Evolutionary conservation across 2,888 invertebrate genomes (phyloP), one percentile per base, ranked within the genome.

Genomic region (Stenolophus ochropezus): DNA sequence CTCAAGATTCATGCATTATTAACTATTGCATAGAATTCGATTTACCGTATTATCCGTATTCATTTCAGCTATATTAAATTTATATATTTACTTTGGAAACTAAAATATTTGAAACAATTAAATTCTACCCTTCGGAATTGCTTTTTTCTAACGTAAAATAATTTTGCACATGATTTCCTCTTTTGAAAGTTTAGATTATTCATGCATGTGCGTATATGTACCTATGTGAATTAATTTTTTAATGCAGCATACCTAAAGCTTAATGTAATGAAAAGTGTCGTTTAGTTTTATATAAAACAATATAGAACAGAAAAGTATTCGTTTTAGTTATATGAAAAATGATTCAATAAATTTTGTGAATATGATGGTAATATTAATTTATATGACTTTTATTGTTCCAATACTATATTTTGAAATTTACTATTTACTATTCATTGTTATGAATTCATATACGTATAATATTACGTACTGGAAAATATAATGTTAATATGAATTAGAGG

Each of bases 111-210:
- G 1, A 1, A 42, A 4, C 33, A 42, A 42, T 42, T 42, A 42
- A 42, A 1, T 8, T 11, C 33, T 42, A 42, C 33, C 2, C 11
- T 42, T 42, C 18, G 25, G 14, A 61, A 23, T 25, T 61, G 25
- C n/a, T 2, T n/a, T 25, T 61, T 23, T 27, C 25, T 61, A 14
- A n/a, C 61, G 61, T 14, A 25, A 61, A 11, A 23, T 1, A 61
- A 61, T 58, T 25, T 58, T 23, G 11, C 23, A 58, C 58, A 23
- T 58, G 23, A 23, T 53, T 53, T 58, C 58, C 58, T 58, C 58
- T 2, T 58, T 58, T 58, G 23, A 58, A 2, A 58, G 1, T 53
- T 0, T 5, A 58, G 21, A 11, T 18, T 21, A 58, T 58, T 23
- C 18, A 53, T 3, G 58, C 23, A 0, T 58, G 23, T 58, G 23